These are phyloP conservation scores for Capromys pilorides DNA, from an alignment of 2,797 vertebrate species.

Conservation along the genomic window DNA sequence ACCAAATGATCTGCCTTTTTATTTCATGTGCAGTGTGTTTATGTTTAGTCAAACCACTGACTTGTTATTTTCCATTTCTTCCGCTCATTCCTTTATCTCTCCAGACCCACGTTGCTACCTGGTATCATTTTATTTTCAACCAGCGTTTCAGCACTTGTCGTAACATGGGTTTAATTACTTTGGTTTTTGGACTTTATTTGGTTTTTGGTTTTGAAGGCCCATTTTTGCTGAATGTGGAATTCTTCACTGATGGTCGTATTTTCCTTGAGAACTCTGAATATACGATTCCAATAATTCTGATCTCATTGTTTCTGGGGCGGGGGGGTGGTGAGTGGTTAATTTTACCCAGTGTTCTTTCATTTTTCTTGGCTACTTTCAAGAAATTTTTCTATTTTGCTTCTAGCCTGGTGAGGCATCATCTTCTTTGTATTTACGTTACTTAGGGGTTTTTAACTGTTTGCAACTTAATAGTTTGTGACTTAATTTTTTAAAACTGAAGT, in stretches of 20 bases:
- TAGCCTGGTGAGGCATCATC: not conserved
- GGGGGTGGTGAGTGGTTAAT: not conserved
- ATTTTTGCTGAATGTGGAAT: not conserved
- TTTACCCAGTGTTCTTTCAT: not conserved
- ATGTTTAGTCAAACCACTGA: not conserved
- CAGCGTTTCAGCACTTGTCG: not conserved
- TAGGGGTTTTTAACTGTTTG: not conserved
- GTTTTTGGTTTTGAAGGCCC: not conserved
- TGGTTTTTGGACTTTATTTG: not conserved
- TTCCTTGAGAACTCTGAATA: not conserved
- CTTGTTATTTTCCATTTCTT: not conserved
- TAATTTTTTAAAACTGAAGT: not conserved
- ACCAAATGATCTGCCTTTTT: not conserved
- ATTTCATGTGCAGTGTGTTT: not conserved
- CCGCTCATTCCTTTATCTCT: not conserved
- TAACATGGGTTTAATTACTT: not conserved
- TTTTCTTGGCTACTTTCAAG: constrained; percentile 6
- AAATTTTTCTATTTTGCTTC: not conserved
- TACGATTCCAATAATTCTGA: not conserved
- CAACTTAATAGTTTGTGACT: not conserved
- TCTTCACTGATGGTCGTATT: not conserved
- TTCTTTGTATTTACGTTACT: not conserved
- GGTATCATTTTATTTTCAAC: not conserved
- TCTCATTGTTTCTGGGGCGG: not conserved
- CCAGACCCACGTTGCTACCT: not conserved